phyloP scores from a whole-genome alignment of 2,797 vertebrate species.

The Nothura maculosa region DNA sequence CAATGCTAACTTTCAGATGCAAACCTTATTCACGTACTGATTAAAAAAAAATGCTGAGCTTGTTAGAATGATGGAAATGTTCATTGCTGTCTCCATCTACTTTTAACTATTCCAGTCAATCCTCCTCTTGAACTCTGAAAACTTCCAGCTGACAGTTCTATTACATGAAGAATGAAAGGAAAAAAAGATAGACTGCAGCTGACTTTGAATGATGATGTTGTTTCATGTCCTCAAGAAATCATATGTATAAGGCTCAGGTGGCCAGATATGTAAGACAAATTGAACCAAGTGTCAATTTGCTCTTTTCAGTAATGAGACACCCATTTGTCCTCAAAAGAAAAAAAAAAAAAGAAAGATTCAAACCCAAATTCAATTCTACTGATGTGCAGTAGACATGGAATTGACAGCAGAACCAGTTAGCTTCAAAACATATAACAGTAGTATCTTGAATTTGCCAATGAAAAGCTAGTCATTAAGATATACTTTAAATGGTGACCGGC shows the following conservation, averaged over 20 bases:
- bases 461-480: background rate
- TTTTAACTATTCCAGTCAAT: slow-evolving; percentile 23
- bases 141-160: slow-evolving; percentile 19
- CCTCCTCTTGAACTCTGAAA: background rate
- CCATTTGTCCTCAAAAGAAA: slow-evolving; percentile 15
- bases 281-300: slow-evolving; percentile 3
- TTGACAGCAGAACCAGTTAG: background rate
- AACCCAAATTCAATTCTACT: background rate
- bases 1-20: background rate
- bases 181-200: background rate
- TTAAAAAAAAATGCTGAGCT: background rate
- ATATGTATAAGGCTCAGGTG: background rate
- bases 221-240: slow-evolving; percentile 35
- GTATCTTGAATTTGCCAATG: background rate
- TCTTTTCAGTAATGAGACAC: slow-evolving; percentile 8
- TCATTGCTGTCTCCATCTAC: background rate
- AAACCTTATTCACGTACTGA: background rate
- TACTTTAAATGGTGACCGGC: background rate
- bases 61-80: slow-evolving; percentile 8
- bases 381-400: background rate
- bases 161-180: slow-evolving; percentile 18
- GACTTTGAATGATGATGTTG: slow-evolving; percentile 24
- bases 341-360: background rate
- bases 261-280: slow-evolving; percentile 12
- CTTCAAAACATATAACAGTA: background rate